phyloP scores from a whole-genome alignment of 1,140 invertebrate species.

The Nephotettix cincticeps region DNA sequence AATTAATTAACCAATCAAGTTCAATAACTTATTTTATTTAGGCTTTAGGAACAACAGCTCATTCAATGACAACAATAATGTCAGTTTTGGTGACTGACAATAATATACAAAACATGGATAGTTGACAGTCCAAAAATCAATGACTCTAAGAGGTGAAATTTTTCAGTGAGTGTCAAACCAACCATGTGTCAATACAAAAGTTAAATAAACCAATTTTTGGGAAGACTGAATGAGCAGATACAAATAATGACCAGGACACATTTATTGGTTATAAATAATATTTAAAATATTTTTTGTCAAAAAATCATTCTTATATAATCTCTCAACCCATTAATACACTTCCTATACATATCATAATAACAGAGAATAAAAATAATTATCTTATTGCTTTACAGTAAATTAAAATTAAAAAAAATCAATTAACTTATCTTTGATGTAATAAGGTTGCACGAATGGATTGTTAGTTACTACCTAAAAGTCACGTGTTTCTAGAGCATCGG shows the following conservation, averaged over 20 bases:
- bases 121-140: not conserved
- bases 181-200: not conserved
- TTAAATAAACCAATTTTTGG: conserved; percentile 9
- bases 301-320: too few species aligned
- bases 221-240: conserved; percentile 16
- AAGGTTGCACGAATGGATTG: too few species aligned
- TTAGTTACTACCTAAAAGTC: too few species aligned
- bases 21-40: conserved; percentile 24
- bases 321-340: too few species aligned
- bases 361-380: too few species aligned
- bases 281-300: not conserved
- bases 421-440: too few species aligned
- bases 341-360: too few species aligned
- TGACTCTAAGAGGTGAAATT: not conserved
- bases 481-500: too few species aligned
- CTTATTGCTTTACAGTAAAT: too few species aligned
- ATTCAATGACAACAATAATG: conserved; percentile 22
- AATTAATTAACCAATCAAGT: not conserved
- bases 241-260: not conserved
- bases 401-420: too few species aligned
- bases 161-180: not conserved
- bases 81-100: not conserved
- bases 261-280: not conserved
- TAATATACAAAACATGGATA: conserved; percentile 4
- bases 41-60: conserved; percentile 22